Evolutionary conservation across 2,113 vertebrate genomes (phyloP).

Genomic region (Pachycephala philippinensis): DNA sequence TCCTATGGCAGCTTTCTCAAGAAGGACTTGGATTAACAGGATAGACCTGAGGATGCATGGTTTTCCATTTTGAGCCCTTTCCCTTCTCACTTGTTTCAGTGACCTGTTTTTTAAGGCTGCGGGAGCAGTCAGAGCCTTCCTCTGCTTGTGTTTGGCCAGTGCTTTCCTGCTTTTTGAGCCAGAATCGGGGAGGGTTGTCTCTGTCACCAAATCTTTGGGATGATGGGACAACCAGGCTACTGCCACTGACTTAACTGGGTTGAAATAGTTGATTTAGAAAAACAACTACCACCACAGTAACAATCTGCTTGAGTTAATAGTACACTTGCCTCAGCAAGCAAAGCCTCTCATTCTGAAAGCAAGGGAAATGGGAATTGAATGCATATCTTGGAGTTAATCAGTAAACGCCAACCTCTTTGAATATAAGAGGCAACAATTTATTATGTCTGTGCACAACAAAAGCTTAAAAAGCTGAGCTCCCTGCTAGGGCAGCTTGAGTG

Average conservation of each 20-base stretch:
- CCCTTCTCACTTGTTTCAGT: not conserved
- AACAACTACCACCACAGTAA: not conserved
- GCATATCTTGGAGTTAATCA: not conserved
- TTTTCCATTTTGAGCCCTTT: not conserved
- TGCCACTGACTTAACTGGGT: not conserved
- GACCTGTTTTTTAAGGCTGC: not conserved
- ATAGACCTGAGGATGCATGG: not conserved
- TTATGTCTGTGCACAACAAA: not conserved
- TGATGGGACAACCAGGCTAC: not conserved
- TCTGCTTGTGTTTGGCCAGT: not conserved
- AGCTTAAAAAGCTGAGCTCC: conserved; percentile 8
- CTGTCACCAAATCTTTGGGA: not conserved
- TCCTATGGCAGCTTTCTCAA: not conserved
- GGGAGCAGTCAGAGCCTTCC: not conserved
- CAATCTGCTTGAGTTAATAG: not conserved
- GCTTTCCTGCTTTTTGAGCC: not conserved
- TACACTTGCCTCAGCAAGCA: not conserved
- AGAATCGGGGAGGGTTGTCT: not conserved
- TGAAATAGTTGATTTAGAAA: not conserved
- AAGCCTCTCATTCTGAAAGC: not conserved
- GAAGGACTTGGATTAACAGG: not conserved
- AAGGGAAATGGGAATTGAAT: not conserved
- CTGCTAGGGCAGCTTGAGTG: not conserved
- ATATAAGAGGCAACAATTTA: not conserved
- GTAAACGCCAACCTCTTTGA: not conserved